These are phyloP conservation scores for Rhodinocichla rosea DNA, from an alignment of 2,113 vertebrate genomes.

Conservation along the genomic window DNA sequence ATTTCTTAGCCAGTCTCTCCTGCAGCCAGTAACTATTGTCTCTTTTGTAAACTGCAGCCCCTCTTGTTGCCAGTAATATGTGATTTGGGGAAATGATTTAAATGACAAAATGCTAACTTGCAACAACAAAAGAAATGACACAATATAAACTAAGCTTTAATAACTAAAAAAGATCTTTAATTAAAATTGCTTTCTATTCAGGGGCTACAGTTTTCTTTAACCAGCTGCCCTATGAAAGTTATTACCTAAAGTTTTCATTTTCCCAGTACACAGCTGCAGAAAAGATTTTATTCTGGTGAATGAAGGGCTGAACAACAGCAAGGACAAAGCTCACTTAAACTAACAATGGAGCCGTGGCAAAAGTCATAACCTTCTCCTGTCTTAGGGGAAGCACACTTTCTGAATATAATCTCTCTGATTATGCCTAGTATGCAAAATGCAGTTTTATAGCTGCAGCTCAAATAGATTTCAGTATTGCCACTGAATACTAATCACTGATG, in stretches of 20 bases:
- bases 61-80: not conserved
- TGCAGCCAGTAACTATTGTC: slow-evolving; percentile 8
- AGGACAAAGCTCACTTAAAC: slow-evolving; percentile 55
- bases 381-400: slow-evolving; percentile 53
- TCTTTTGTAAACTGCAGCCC: slow-evolving; percentile 30
- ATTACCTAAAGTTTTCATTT: slow-evolving; percentile 49
- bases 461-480: slow-evolving; percentile 56
- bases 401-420: slow-evolving; percentile 46
- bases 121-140: slow-evolving; percentile 21
- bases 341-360: slow-evolving; percentile 38
- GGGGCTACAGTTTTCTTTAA: slow-evolving; percentile 47
- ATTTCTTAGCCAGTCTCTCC: slow-evolving; percentile 15
- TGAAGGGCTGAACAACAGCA: slow-evolving; percentile 34
- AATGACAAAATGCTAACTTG: slow-evolving; percentile 28
- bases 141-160: slow-evolving; percentile 41
- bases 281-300: slow-evolving; percentile 64
- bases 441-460: slow-evolving; percentile 59
- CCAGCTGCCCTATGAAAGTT: slow-evolving; percentile 27
- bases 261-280: slow-evolving; percentile 47
- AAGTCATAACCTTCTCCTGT: slow-evolving; percentile 62
- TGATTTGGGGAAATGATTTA: slow-evolving; percentile 16
- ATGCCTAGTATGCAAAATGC: slow-evolving; percentile 58
- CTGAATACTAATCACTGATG: slow-evolving; percentile 73
- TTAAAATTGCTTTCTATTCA: slow-evolving; percentile 25
- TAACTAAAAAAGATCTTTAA: slow-evolving; percentile 40